phyloP scores from a whole-genome alignment of 2,797 vertebrate species.

The Trematomus bernacchii region DNA sequence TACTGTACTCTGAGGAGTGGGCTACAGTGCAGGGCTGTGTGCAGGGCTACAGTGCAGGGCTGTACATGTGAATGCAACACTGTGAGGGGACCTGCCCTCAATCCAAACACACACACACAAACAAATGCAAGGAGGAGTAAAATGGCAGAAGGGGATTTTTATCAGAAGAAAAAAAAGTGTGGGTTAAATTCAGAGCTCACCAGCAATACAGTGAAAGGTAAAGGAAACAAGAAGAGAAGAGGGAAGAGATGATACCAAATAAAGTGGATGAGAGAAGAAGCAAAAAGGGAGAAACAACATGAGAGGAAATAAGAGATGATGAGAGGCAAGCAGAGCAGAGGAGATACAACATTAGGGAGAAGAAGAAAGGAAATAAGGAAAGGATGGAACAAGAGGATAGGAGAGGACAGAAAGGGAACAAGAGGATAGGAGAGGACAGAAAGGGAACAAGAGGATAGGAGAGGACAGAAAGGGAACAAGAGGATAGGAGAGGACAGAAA shows the following conservation, averaged over 20 bases:
- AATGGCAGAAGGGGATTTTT: slow-evolving; percentile 58
- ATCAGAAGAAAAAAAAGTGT: slow-evolving; percentile 43
- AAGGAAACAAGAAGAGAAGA: not conserved
- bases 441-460: no score
- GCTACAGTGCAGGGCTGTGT: not conserved
- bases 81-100: slow-evolving; percentile 24
- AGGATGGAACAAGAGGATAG: no score
- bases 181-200: slow-evolving; percentile 52
- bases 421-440: no score
- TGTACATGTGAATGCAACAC: slow-evolving; percentile 33
- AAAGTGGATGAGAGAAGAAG: not conserved
- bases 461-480: no score
- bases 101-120: slow-evolving; percentile 42
- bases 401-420: no score
- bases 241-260: not conserved
- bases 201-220: slow-evolving; percentile 5
- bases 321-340: not conserved
- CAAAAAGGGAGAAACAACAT: not conserved
- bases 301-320: not conserved
- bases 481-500: no score
- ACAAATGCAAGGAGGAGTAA: slow-evolving; percentile 57
- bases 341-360: not conserved
- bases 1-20: slow-evolving; percentile 35
- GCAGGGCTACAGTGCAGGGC: slow-evolving; percentile 4
- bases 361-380: not conserved